phyloP scores from a whole-genome alignment of 2,113 vertebrate species.

The Perca schrenkii region DNA sequence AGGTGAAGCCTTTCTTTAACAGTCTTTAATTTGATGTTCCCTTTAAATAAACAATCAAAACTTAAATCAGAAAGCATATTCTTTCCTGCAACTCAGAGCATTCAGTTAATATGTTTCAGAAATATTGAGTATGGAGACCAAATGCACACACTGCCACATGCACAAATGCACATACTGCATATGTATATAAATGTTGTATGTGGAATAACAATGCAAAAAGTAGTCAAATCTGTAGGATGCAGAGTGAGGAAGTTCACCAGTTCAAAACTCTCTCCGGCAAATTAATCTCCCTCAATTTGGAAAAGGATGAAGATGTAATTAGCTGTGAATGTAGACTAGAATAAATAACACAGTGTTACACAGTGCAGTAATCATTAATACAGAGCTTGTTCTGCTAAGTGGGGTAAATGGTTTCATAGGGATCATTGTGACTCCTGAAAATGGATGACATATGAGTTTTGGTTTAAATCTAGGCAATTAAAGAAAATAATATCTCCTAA shows the following conservation, averaged over 20 bases:
- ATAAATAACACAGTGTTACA: slow-evolving; percentile 24
- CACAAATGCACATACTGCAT: not conserved
- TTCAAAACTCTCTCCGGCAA: not conserved
- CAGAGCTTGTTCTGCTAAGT: slow-evolving; percentile 41
- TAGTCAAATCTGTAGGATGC: not conserved
- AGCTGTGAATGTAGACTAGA: slow-evolving; percentile 28
- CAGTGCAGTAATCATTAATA: slow-evolving; percentile 18
- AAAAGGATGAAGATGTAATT: slow-evolving; percentile 40
- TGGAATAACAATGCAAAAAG: not conserved
- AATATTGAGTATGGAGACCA: not conserved
- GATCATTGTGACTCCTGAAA: slow-evolving; percentile 26
- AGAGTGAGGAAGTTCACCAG: not conserved
- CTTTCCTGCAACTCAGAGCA: not conserved
- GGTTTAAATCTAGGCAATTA: slow-evolving; percentile 35
- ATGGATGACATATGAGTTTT: slow-evolving; percentile 33
- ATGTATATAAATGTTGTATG: not conserved
- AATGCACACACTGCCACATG: not conserved
- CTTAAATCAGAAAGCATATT: not conserved
- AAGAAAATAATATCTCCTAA: slow-evolving; percentile 27
- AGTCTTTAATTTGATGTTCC: no score
- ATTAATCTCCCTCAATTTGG: slow-evolving; percentile 29
- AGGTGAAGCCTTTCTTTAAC: not conserved
- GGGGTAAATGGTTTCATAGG: slow-evolving; percentile 31
- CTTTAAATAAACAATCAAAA: not conserved
- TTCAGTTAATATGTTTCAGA: not conserved